Evolutionary conservation across 2,797 vertebrate genomes (phyloP), one percentile per base, ranked within the genome.

Genomic region (Silurus aristotelis): DNA sequence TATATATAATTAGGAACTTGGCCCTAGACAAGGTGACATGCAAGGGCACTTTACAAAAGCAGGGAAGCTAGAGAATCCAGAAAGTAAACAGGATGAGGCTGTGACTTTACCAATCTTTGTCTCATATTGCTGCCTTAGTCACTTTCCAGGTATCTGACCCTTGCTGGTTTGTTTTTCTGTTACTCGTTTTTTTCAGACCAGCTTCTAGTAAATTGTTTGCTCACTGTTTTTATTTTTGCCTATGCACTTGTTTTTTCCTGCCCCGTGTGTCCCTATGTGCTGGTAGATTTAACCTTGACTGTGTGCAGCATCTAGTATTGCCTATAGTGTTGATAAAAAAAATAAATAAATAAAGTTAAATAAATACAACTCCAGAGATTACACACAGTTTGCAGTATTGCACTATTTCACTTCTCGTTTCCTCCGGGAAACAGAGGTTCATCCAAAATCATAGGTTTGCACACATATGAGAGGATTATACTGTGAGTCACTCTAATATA

Each of bases 401-500:
- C 56, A 60, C n/a, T 58, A 43, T 79, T 61, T 22, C n/a, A 48
- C 38, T 85, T n/a, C 60, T 68, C 8, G 2, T 27, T 27, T 8
- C 17, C 27, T 55, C 17, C 2, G 6, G 61, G 84, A 10, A 80
- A 64, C 27, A 3, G 12, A 64, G 67, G 67, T 61, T 71, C 72
- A 77, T 63, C 58, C 48, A 73, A 43, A 82, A 72, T 80, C 48
- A 70, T 31, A 71, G 70, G 67, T n/a, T 71, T 68, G 76, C 55
- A 72, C 25, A 80, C 61, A 75, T 76, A 80, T 48, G 43, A 72
- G 80, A 80, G 85, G 87, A 87, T 86, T 86, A 89, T 7, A 17
- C 79, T 3, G 3, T 72, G n/a, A 81, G 81, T 83, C 52, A 55
- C 79, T 81, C 78, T 82, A 68, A 86, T 84, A 84, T 81, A 84